Base-by-base conservation (phyloP, 2,797 vertebrate genomes). In the Acanthurus lineatus region DNA sequence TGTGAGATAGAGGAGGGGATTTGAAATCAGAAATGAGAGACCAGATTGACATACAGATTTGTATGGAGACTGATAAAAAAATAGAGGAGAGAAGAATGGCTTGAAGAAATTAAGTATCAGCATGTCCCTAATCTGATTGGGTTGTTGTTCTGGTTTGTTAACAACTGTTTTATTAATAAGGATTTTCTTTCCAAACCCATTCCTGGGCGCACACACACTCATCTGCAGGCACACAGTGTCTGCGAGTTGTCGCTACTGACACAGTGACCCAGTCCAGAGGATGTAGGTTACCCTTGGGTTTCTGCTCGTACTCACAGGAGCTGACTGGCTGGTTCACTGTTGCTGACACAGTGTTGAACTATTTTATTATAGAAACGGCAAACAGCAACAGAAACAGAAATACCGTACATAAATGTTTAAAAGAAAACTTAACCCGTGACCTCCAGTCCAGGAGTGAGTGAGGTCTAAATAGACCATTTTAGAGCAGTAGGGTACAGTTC, bases 191-290 rank as follows among this genome's bases (percentile, higher is more conserved):
- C 8, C 9, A 38, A 32, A 52, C 4, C 32, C 63, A 9, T n/a
- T 17, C 16, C 14, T 16, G 59, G 42, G 9, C 56, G 56, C 6
- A n/a, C 53, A 8, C 51, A 17, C 22, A 40, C 57, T 68, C 45
- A 69, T 28, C 16, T 59, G 73, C 73, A 78, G 28, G 47, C 54
- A 48, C 71, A 63, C 61, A 63, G 81, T 49, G 69, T 73, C 58
- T 84, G 59, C 22, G 32, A 80, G 77, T 68, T 78, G 80, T 74
- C 17, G 14, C 77, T 76, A 64, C 85, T 93, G 87, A 92, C 91
- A 91, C 90, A 93, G 86, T 94, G 88, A 93, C 92, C 90, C 76
- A 94, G 76, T 92, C 86, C 84, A 81, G 67, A 73, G 69, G 86
- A 92, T 92, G 84, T 90, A 82, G 90, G 90, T 86, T 92, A 89